Evolutionary conservation across 2,113 vertebrate species (phyloP).

Genomic region (Ornithorhynchus anatinus): DNA sequence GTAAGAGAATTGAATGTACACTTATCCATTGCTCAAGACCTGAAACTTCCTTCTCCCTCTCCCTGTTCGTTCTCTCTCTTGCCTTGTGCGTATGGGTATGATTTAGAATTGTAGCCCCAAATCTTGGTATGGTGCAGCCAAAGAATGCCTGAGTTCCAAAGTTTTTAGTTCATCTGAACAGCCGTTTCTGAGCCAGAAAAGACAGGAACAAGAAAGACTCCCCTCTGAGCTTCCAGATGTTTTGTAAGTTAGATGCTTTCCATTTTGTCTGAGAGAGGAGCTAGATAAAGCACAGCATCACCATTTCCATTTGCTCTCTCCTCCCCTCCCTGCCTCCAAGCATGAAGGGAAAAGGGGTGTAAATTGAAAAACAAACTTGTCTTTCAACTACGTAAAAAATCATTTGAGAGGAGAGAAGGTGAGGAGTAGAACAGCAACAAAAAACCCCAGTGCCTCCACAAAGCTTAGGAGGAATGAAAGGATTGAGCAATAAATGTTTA

Average conservation of each 20-base stretch:
- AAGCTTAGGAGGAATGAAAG: not conserved
- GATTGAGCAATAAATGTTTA: conserved; percentile 1
- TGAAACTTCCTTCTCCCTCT: rapidly evolving
- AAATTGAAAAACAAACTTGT: conserved; percentile 6
- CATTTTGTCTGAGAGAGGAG: not conserved
- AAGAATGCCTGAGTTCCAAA: too few species aligned
- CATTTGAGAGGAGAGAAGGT: not conserved
- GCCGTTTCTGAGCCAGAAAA: too few species aligned
- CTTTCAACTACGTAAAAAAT: conserved; percentile 25
- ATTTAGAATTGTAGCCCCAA: too few species aligned
- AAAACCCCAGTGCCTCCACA: not conserved
- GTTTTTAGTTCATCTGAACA: too few species aligned
- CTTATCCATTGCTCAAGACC: too few species aligned
- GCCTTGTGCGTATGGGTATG: too few species aligned
- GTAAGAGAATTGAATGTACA: too few species aligned
- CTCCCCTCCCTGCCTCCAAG: not conserved
- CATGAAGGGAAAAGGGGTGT: not conserved
- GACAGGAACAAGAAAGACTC: too few species aligned
- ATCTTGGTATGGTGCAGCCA: too few species aligned
- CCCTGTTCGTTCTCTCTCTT: too few species aligned
- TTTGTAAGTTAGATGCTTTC: not conserved
- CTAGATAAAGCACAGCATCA: not conserved
- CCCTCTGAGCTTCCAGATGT: rapidly evolving
- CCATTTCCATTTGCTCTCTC: not conserved
- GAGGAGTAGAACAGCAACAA: not conserved